These are phyloP conservation scores for Drosophila picticornis DNA, from an alignment of 2,888 invertebrate species.

Conservation along the genomic window DNA sequence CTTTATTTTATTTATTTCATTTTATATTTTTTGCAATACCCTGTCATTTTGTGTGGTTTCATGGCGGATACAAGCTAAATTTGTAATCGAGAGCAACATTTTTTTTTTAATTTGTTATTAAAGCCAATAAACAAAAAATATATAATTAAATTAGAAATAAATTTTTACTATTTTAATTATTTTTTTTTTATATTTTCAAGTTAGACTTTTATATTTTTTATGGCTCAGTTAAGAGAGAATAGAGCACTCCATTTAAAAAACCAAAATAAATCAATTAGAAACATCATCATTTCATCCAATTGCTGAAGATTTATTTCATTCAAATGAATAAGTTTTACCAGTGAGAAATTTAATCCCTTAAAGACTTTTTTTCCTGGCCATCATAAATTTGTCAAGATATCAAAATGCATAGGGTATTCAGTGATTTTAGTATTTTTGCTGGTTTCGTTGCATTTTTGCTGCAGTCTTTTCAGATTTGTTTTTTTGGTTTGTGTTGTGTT, in stretches of 20 bases:
- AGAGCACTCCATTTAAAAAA: accelerated
- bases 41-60: slow-evolving; percentile 11
- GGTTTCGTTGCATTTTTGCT: slow-evolving; percentile 27
- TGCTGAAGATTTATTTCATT: too few species aligned
- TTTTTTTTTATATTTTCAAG: neutral
- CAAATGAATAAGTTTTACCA: neutral
- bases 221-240: neutral
- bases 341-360: neutral
- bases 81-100: too few species aligned
- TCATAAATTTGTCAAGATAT: neutral
- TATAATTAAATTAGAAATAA: neutral
- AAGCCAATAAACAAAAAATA: neutral
- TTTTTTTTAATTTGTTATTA: neutral
- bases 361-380: neutral
- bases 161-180: neutral
- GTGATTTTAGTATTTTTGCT: neutral
- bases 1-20: slow-evolving; percentile 26
- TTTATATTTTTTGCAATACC: slow-evolving; percentile 17
- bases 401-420: slow-evolving; percentile 1
- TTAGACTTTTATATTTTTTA: neutral
- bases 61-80: neutral
- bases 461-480: neutral
- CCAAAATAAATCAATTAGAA: too few species aligned
- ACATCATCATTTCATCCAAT: too few species aligned
- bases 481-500: slow-evolving; percentile 6